These are phyloP conservation scores for Arvicanthis niloticus DNA, from an alignment of 2,113 vertebrate genomes.

Conservation along the genomic window DNA sequence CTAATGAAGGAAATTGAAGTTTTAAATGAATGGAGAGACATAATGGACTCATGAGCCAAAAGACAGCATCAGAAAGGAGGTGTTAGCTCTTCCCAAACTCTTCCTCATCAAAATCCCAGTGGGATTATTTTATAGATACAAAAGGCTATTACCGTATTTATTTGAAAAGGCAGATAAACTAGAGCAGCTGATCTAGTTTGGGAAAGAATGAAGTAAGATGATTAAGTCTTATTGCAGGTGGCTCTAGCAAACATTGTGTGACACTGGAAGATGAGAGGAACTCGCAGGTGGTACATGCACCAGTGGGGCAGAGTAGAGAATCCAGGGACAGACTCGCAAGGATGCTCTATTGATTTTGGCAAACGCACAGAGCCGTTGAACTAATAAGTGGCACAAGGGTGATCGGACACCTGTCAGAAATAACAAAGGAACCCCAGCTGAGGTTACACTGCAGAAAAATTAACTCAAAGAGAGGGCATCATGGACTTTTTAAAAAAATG, in stretches of 20 bases:
- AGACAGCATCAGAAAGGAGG: not conserved
- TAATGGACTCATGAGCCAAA: not conserved
- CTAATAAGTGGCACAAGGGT: not conserved
- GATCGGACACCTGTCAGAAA: not conserved
- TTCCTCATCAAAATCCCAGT: not conserved
- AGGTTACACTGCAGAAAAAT: not conserved
- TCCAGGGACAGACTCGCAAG: not conserved
- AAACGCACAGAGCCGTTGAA: not conserved
- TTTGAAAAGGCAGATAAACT: slow-evolving; percentile 32
- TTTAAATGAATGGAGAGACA: slow-evolving; percentile 1
- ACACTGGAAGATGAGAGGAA: not conserved
- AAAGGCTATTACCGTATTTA: slow-evolving; percentile 22
- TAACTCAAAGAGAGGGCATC: not conserved
- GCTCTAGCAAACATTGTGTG: not conserved
- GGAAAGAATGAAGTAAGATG: not conserved
- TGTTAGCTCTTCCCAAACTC: not conserved
- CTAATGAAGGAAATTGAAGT: not conserved
- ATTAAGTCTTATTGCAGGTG: not conserved
- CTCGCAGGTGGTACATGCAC: not conserved
- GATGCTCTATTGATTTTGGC: not conserved
- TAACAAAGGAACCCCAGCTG: not conserved
- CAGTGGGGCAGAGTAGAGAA: not conserved
- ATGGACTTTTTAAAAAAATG: not conserved
- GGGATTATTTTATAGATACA: not conserved
- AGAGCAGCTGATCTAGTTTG: slow-evolving; percentile 7